A percentile compares a stretch with the other conserved stretches of the same genome.
Conservation (phyloP, 2,888 invertebrate species). For the Drosophila nr. perissopoda region DNA sequence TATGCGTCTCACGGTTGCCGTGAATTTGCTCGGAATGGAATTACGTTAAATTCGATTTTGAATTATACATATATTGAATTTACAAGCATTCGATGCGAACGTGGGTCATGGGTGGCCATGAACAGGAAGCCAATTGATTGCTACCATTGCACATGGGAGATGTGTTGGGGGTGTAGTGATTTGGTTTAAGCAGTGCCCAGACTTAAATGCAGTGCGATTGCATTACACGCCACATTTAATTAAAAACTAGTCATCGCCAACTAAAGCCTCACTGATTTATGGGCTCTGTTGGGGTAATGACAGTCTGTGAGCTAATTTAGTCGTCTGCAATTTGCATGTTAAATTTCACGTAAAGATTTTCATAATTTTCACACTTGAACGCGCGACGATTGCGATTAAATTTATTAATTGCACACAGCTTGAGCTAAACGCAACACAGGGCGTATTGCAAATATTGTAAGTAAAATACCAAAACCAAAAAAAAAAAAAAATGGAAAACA, state of each 20-base stretch:
- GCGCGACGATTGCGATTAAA: constrained; percentile 70
- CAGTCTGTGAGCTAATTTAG: constrained; percentile 48
- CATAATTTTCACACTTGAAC: constrained; percentile 79
- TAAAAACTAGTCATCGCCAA: constrained; percentile 59
- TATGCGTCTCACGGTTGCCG: constrained; percentile 61
- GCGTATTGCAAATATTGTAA: constrained; percentile 44
- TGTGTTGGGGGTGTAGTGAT: not conserved
- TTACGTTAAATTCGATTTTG: constrained; percentile 64
- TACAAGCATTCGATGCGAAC: constrained; percentile 23
- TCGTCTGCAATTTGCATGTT: constrained; percentile 52
- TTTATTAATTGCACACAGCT: constrained; percentile 80
- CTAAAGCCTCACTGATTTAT: constrained; percentile 50
- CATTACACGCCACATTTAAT: constrained; percentile 63
- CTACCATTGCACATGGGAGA: not conserved
- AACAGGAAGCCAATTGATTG: constrained; percentile 35
- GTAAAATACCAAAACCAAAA: constrained; percentile 24
- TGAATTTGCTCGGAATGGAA: constrained; percentile 53
- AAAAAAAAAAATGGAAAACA: constrained; percentile 3
- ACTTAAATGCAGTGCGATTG: constrained; percentile 47
- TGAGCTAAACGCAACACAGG: constrained; percentile 57
- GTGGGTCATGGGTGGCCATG: constrained; percentile 37
- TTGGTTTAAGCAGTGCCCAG: constrained; percentile 2
- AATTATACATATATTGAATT: constrained; percentile 66
- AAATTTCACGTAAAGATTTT: constrained; percentile 68
- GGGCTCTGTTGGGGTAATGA: constrained; percentile 21